Evolutionary conservation across 1,140 invertebrate genomes (phyloP).

Genomic region (Drosophila nikananu): DNA sequence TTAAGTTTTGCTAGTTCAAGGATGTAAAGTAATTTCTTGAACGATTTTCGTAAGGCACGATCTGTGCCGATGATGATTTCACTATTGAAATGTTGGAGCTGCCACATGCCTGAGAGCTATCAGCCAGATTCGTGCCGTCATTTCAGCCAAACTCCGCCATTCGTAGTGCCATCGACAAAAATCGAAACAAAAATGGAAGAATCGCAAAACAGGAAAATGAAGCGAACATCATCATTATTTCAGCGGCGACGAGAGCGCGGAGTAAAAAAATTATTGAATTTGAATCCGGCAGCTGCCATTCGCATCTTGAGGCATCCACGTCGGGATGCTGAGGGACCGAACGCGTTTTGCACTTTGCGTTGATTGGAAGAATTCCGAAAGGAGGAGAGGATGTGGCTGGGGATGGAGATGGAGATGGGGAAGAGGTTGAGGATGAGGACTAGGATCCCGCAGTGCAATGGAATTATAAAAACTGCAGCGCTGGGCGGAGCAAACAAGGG

Average conservation of each 20-base stretch:
- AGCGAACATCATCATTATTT: slow-evolving; percentile 57
- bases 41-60: slow-evolving; percentile 4
- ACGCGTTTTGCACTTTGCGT: slow-evolving; percentile 49
- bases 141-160: slow-evolving; percentile 19
- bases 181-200: slow-evolving; percentile 56
- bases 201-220: slow-evolving; percentile 45
- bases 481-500: slow-evolving; percentile 19
- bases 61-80: slow-evolving; percentile 4
- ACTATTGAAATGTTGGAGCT: background rate
- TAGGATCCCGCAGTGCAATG: slow-evolving; percentile 3
- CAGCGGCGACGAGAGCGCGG: slow-evolving; percentile 25
- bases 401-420: background rate
- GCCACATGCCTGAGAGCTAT: slow-evolving; percentile 31
- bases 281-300: slow-evolving; percentile 61
- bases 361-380: slow-evolving; percentile 59
- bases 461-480: slow-evolving; percentile 37
- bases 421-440: background rate
- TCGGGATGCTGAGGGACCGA: slow-evolving; percentile 1
- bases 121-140: slow-evolving; percentile 39
- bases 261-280: slow-evolving; percentile 67
- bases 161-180: slow-evolving; percentile 17
- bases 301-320: slow-evolving; percentile 27
- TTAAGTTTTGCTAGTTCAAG: background rate
- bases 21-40: background rate
- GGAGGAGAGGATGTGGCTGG: slow-evolving; percentile 7